Base-by-base conservation (phyloP, 2,113 vertebrate genomes). In the Vanacampus margaritifer region DNA sequence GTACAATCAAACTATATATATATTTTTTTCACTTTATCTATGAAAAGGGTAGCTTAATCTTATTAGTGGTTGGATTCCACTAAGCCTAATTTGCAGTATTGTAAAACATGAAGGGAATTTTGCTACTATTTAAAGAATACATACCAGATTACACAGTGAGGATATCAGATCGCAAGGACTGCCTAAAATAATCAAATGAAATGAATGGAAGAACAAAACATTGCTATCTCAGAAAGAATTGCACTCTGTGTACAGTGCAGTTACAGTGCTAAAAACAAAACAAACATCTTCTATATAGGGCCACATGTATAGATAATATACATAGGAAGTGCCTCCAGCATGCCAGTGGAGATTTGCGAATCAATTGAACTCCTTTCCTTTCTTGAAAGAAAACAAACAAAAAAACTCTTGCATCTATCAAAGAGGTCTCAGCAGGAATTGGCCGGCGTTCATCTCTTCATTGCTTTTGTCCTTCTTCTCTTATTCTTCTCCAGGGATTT, bases 61-160 rank as follows among this genome's bases (percentile, higher is more conserved):
- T 80, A 79, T 83, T 84, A 79, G 66, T 65, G 66, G 17, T 68
- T 63, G 75, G 78, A 84, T 88, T 88, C 66, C 72, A 82, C 71
- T 76, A 78, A 86, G 65, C 53, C 71, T 79, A 78, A 87, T 89
- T 86, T 83, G 64, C 58, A 51, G 68, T 60, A 79, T 84, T 86
- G 79, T 87, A 71, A 68, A 82, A 80, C 77, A 86, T 87, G 72
- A 83, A 85, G 80, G 81, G 82, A 80, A 82, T 78, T 65, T 69
- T 78, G 79, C 77, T 71, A 57, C 73, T 76, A 64, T 84, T 82
- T 75, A 72, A 84, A 73, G 53, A 65, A 77, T 80, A 79, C 64
- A 79, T 69, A 61, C 60, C 64, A 76, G 67, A 81, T 82, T 79
- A 79, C 70, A 76, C 62, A 80, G 46, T 21, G 57, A 51, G 32